Evolutionary conservation across 2,888 invertebrate genomes (phyloP).

Genomic region (Tetrapedia diversipes): DNA sequence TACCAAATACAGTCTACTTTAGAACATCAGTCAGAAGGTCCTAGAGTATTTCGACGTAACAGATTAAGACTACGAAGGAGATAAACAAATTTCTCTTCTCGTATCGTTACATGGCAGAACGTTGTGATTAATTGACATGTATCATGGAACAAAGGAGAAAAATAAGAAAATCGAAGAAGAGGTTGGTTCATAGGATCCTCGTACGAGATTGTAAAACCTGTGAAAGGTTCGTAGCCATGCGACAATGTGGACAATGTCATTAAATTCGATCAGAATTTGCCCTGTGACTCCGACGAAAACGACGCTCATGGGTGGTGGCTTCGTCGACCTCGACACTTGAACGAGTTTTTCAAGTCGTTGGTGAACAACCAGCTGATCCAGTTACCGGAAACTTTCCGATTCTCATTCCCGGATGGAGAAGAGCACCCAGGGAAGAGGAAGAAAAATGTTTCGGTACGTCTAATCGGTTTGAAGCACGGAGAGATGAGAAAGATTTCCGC

Average conservation of each 20-base stretch:
- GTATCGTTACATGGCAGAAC: too few species aligned
- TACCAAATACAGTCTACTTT: too few species aligned
- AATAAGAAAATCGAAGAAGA: too few species aligned
- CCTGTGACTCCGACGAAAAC: slow-evolving; percentile 60
- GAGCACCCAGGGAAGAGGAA: slow-evolving; percentile 9
- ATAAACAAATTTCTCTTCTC: too few species aligned
- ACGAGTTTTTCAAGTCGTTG: slow-evolving; percentile 66
- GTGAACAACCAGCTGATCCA: slow-evolving; percentile 66
- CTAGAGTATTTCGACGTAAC: too few species aligned
- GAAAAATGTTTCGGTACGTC: slow-evolving; percentile 46
- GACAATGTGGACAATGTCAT: slow-evolving; percentile 45
- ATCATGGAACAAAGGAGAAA: too few species aligned
- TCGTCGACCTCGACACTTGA: slow-evolving; percentile 68
- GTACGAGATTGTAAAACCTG: too few species aligned
- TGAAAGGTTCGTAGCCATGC: too few species aligned
- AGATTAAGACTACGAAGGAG: too few species aligned
- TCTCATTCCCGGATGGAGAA: slow-evolving; percentile 22
- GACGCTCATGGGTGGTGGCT: slow-evolving; percentile 60
- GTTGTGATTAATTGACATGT: too few species aligned
- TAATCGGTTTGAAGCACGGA: slow-evolving; percentile 52
- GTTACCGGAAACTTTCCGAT: slow-evolving; percentile 57
- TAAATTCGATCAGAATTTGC: slow-evolving; percentile 64
- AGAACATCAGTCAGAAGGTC: too few species aligned
- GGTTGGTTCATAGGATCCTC: too few species aligned
- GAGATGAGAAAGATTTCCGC: slow-evolving; percentile 32